phyloP scores from a whole-genome alignment of 2,113 vertebrate genomes.

The Pelvicachromis taeniatus region DNA sequence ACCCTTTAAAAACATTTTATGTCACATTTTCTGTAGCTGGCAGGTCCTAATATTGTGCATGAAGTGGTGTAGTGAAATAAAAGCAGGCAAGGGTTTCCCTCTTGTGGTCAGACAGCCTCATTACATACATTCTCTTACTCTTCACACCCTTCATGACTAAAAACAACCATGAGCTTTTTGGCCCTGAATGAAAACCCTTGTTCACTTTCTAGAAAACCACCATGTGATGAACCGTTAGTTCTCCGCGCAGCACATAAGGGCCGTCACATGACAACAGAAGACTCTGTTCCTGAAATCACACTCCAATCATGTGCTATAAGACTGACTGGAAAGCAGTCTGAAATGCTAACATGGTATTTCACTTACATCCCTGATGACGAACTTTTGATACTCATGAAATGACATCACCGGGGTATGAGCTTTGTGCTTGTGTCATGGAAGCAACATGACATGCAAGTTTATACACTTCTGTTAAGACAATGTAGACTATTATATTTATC shows the following conservation, averaged over 20 bases:
- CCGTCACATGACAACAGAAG: slow-evolving; percentile 36
- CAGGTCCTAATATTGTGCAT: background rate
- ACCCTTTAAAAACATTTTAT: rapidly evolving
- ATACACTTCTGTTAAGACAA: background rate
- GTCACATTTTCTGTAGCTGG: background rate
- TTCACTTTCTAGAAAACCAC: background rate
- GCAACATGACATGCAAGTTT: background rate
- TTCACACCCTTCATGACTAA: background rate
- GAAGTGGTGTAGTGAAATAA: background rate
- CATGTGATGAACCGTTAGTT: slow-evolving; percentile 19
- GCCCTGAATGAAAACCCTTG: slow-evolving; percentile 5
- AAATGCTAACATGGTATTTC: background rate
- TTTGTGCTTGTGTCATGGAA: background rate
- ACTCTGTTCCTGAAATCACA: slow-evolving; percentile 11
- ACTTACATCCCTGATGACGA: background rate
- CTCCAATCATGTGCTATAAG: background rate
- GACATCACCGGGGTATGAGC: background rate
- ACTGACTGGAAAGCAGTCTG: background rate
- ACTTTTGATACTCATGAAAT: background rate
- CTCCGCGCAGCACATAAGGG: background rate
- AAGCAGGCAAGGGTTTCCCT: background rate
- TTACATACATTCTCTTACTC: background rate
- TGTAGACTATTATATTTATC: background rate
- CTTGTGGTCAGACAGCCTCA: slow-evolving; percentile 14
- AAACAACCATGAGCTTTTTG: background rate